These are phyloP conservation scores for Drosophila biarmipes DNA, from an alignment of 1,140 invertebrate genomes.

Conservation along the genomic window DNA sequence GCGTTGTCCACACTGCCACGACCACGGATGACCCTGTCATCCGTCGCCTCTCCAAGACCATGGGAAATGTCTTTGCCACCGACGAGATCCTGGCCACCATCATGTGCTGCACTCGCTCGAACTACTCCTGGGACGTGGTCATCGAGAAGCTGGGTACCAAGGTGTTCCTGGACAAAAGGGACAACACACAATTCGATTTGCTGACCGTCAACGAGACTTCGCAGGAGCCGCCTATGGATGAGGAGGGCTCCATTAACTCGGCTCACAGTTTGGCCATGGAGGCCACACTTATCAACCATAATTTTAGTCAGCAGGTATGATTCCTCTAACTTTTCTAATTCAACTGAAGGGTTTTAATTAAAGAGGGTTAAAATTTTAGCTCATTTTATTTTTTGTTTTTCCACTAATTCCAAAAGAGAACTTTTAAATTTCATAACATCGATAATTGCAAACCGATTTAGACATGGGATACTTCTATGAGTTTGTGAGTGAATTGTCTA, in stretches of 20 bases:
- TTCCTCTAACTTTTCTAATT: background rate
- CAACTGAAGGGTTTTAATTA: too few species aligned
- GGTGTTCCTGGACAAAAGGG: constrained; percentile 99
- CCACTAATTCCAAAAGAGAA: too few species aligned
- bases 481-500: too few species aligned
- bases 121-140: constrained; percentile 99
- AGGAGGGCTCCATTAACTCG: constrained; percentile 97
- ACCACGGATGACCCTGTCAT: constrained; percentile 99
- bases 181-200: constrained; percentile 98
- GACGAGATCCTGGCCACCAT: constrained; percentile 99
- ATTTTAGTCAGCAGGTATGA: constrained; percentile 96
- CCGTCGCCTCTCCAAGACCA: constrained; percentile 95
- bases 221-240: constrained; percentile 97
- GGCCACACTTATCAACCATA: constrained; percentile 99
- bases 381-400: too few species aligned
- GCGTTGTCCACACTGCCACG: constrained; percentile 98
- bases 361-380: too few species aligned
- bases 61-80: constrained; percentile 99
- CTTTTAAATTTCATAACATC: too few species aligned
- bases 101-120: constrained; percentile 99
- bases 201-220: constrained; percentile 99
- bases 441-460: too few species aligned
- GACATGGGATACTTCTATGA: too few species aligned
- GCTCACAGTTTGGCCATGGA: constrained; percentile 98
- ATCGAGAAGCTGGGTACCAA: constrained; percentile 98